Evolutionary conservation across 2,113 vertebrate species (phyloP).

Genomic region (Cochlearius cochlearius): DNA sequence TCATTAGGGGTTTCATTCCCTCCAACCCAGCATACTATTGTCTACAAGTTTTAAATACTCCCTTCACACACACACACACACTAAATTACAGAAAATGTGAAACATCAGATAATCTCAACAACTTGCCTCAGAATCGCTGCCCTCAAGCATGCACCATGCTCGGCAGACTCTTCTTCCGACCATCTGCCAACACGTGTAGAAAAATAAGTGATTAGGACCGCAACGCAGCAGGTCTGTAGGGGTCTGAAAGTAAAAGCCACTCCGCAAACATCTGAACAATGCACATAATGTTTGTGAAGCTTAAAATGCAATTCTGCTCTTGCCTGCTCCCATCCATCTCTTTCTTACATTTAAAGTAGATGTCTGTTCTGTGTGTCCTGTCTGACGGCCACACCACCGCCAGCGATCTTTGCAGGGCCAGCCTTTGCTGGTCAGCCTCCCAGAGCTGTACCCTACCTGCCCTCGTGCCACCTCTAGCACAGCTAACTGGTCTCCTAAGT

Average conservation of each 20-base stretch:
- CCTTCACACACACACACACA: background rate
- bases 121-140: background rate
- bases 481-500: background rate
- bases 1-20: constrained; percentile 38
- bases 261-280: background rate
- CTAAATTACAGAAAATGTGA: background rate
- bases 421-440: background rate
- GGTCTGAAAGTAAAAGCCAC: background rate
- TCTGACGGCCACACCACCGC: background rate
- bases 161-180: background rate
- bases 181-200: background rate
- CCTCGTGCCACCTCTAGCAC: background rate
- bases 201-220: background rate
- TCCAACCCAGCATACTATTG: constrained; percentile 42
- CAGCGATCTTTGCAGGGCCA: background rate
- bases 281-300: background rate
- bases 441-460: background rate
- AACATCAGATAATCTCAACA: constrained; percentile 28
- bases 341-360: background rate
- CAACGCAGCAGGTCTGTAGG: background rate
- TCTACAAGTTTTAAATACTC: constrained; percentile 37
- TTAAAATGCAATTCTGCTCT: background rate
- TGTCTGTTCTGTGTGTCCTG: background rate
- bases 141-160: background rate
- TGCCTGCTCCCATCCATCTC: background rate